Evolutionary conservation across 2,113 vertebrate species (phyloP), one percentile per base, ranked within the genome.

Genomic region (Hyperoodon ampullatus): DNA sequence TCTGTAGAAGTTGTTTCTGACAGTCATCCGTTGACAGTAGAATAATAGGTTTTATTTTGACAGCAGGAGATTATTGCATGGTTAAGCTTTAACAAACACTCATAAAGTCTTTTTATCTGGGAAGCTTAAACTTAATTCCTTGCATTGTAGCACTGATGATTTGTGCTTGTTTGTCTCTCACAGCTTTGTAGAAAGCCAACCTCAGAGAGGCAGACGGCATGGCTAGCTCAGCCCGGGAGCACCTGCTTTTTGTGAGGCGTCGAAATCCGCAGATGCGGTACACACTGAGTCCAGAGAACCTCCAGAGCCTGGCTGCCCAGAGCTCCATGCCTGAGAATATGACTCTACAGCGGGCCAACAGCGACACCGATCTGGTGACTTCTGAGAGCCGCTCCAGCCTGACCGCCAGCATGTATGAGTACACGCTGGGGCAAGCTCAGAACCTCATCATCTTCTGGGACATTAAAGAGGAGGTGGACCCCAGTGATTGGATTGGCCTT

Each of bases 381-480:
- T 99, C 99, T 0, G 99, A 99, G 53, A 99, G 99, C 97, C 99
- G 99, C 70, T 99, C 99, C 30, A 99, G 99, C 23, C 80, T 99
- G 87, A 99, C 99, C 0, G 99, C 99, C 3, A 99, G 99, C 97
- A 99, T 99, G 93, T 99, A 99, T 0, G 99, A 99, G 90, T 99
- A 99, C 95, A 99, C 99, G 0, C 96, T 99, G 95, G 99, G 99
- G 68, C 99, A 99, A 0, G 99, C 99, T 63, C 99, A 99, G 98
- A 99, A 99, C 96, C 99, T 99, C 63, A 99, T 99, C 44, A 99
- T 99, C 98, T 99, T 99, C 97, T 99, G 99, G 99, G 99, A 99
- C 98, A 99, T 99, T 98, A 99, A 99, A 97, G 99, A 99, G 98
- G 99, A 99, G 96, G 99, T 99, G 97, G 99, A 99, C 50, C 99